Evolutionary conservation across 2,113 vertebrate genomes (phyloP).

Genomic region (Tinamus guttatus): DNA sequence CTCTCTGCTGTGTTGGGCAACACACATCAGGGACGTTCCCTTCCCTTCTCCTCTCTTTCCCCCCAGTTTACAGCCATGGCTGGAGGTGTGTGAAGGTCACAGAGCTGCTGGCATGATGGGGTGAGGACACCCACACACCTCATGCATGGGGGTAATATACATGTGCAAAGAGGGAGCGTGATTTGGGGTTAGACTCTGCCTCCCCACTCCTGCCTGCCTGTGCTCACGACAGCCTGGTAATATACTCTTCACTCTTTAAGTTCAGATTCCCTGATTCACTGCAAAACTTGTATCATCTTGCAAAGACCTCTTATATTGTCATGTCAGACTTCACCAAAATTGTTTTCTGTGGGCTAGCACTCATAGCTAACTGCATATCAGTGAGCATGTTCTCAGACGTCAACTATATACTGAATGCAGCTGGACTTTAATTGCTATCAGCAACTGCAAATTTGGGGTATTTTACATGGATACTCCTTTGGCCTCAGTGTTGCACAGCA

Average conservation of each 20-base stretch:
- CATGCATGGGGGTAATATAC: background rate
- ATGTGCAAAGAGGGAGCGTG: background rate
- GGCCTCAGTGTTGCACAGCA: background rate
- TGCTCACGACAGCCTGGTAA: background rate
- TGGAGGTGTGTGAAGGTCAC: background rate
- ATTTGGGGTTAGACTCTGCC: background rate
- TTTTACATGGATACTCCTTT: background rate
- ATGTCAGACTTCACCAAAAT: background rate
- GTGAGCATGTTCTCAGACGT: rapidly evolving
- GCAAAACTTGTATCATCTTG: background rate
- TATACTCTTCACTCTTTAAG: background rate
- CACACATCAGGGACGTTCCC: background rate
- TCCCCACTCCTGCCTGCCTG: background rate
- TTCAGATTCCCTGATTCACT: background rate
- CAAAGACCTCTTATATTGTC: background rate
- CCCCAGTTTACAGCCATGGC: background rate
- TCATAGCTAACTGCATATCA: rapidly evolving
- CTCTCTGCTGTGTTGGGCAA: rapidly evolving
- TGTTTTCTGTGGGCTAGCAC: background rate
- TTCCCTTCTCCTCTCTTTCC: background rate
- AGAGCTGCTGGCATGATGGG: background rate
- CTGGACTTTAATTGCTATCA: background rate
- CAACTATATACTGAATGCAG: background rate
- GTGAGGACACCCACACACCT: background rate
- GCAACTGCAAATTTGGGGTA: background rate